Base-by-base conservation (phyloP, 2,888 invertebrate genomes). In the Cataglyphis altisquamis region DNA sequence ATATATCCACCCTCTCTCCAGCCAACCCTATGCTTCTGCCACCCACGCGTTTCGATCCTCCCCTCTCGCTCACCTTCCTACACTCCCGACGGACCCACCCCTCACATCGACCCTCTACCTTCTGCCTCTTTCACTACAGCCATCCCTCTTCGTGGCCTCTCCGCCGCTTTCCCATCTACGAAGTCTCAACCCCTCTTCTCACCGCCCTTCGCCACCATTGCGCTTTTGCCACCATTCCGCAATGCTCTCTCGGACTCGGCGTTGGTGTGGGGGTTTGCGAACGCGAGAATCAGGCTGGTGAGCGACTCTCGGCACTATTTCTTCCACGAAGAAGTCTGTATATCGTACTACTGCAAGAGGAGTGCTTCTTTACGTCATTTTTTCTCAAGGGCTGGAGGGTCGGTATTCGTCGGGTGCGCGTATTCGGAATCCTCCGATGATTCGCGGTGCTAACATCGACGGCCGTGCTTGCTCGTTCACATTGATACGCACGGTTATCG, bases 11-110 rank as follows among this genome's bases (percentile, higher is more conserved):
- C 89, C 90, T 89, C 88, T 88, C 90, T 64, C 66, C 84, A 90
- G 86, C 90, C 92, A 92, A 92, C 92, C 93, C 92, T 91, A 91
- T 90, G 91, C 90, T 92, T 87, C 86, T 87, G 85, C 90, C 92
- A 90, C 88, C 90, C 85, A 85, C 85, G 84, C 88, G 85, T 87
- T 90, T 91, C 90, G 86, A 88, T 87, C 84, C 84, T 86, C 72
- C 80, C 68, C 84, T 84, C 87, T 72, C 72, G 48, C 36, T 48
- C 62, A 9, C 41, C 48, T 21, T 29, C 39, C 64, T 45, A n/a
- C 57, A 45, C 82, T 85, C 57, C 21, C 32, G 32, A 21, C 21
- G 70, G 70, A 78, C 48, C 66, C 81, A 67, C 80, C 80, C 86
- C 64, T 73, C 81, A 68, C 66, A 39, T 77, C 87, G 88, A 85